Evolutionary conservation across 2,888 invertebrate species (phyloP), one percentile per base, ranked within the genome.

Genomic region (Busseola fusca): DNA sequence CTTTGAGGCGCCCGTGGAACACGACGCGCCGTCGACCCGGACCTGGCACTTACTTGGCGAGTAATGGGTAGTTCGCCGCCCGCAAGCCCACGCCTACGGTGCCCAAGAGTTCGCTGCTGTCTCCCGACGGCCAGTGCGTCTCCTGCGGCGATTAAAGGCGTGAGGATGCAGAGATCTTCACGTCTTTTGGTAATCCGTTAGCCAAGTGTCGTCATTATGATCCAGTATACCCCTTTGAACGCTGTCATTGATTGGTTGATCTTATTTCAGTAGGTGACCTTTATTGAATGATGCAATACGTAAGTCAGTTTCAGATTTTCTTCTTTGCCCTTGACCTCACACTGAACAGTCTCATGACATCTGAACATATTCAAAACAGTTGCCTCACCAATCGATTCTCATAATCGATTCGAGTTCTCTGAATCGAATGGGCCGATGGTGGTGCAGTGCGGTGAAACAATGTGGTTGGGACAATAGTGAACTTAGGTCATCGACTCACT

Each of bases 401-500:
- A n/a, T 42, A 66, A 77, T 69, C 70, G 76, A 65, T 66, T 62
- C 21, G 16, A 69, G 45, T 78, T 69, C 82, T 70, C 48, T 75
- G 77, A 78, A 78, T 75, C 73, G 64, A 69, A 73, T 69, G 52
- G 63, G 40, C 42, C 27, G 64, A 25, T 78, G 72, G 63, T 80
- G 73, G 64, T 80, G 81, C 81, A 81, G 66, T 79, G 77, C 81
- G 66, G 74, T 69, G 71, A 82, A 82, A 84, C 83, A 83, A 84
- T 84, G 40, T 63, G 58, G 71, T 72, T 75, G 63, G 66, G 54
- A 83, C 83, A 83, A 78, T 82, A 64, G 65, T 74, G 60, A 66
- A 59, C 45, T 60, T 52, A 27, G 80, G 78, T 84, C 82, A 69
- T 69, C 63, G 69, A 74, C 72, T 48, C 64, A 27, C 50, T 52